Percentiles rank a stretch among this genome's conserved stretches.
Evolutionary conservation across 2,888 invertebrate species (phyloP).

Genomic region (Dryadula phaetusa): DNA sequence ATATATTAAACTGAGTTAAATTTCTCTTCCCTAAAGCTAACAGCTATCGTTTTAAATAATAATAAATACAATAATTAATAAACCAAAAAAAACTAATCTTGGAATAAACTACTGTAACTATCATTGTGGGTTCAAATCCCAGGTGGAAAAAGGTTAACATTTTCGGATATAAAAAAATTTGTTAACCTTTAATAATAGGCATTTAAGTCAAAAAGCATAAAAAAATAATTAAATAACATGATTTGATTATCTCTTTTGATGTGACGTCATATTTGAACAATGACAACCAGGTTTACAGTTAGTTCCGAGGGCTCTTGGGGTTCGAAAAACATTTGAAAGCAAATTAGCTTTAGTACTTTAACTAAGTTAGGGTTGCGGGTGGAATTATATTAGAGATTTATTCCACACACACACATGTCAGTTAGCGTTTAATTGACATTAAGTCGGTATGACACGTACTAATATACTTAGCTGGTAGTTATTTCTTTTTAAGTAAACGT

Average conservation of each 20-base stretch:
- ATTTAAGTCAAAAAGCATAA: not conserved
- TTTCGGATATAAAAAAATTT: not conserved
- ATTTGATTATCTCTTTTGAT: slow-evolving; percentile 70
- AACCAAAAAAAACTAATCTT: too few relatives aligned
- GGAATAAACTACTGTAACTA: too few relatives aligned
- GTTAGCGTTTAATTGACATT: not conserved
- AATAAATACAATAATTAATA: too few relatives aligned
- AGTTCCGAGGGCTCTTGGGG: slow-evolving; percentile 29
- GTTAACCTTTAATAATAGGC: not conserved
- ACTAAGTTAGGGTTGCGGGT: not conserved
- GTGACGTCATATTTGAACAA: slow-evolving; percentile 53
- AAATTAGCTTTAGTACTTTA: slow-evolving; percentile 14
- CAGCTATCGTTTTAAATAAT: too few relatives aligned
- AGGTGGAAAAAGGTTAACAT: too few relatives aligned
- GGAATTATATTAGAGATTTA: not conserved
- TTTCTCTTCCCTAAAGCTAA: too few relatives aligned
- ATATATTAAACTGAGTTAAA: too few relatives aligned
- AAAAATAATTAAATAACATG: slow-evolving; percentile 70
- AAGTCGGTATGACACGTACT: not conserved
- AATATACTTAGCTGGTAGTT: too few relatives aligned
- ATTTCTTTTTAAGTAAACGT: too few relatives aligned
- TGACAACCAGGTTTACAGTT: slow-evolving; percentile 46
- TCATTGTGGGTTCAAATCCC: too few relatives aligned
- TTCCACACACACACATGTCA: not conserved
- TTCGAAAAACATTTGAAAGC: slow-evolving; percentile 9